A percentile compares a stretch with the other conserved stretches of the same genome.
Conservation (phyloP, 2,888 invertebrate genomes). For the Peribatodes rhomboidaria region DNA sequence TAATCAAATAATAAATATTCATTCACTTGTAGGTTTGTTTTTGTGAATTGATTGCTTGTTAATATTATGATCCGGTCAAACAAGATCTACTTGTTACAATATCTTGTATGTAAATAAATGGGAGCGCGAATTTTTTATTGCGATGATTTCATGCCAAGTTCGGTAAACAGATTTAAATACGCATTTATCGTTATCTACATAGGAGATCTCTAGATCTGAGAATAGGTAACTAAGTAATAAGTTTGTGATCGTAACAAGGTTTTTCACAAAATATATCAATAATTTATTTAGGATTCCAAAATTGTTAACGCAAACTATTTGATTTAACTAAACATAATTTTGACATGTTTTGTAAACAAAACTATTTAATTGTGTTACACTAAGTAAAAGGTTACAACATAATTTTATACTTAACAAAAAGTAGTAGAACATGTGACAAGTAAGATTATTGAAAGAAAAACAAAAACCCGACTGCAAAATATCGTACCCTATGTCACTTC, state of each 20-base stretch:
- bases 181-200: constrained; percentile 5
- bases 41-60: constrained; percentile 31
- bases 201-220: not conserved
- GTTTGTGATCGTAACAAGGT: not conserved
- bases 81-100: constrained; percentile 2
- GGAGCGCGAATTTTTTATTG: not conserved
- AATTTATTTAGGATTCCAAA: not conserved
- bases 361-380: too few species aligned
- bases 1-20: constrained; percentile 22
- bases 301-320: too few species aligned
- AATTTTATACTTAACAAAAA: too few species aligned
- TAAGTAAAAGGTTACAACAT: too few species aligned
- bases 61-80: constrained; percentile 18
- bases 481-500: too few species aligned
- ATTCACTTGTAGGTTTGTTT: constrained; percentile 19
- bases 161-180: not conserved
- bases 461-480: too few species aligned
- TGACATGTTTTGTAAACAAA: too few species aligned
- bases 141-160: not conserved
- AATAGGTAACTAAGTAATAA: not conserved
- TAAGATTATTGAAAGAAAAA: too few species aligned
- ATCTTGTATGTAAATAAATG: constrained; percentile 11
- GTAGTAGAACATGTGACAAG: too few species aligned
- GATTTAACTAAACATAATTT: too few species aligned
- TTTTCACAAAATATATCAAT: not conserved